These are phyloP conservation scores for Chloropsis hardwickii DNA, from an alignment of 2,113 vertebrate species.

Conservation along the genomic window DNA sequence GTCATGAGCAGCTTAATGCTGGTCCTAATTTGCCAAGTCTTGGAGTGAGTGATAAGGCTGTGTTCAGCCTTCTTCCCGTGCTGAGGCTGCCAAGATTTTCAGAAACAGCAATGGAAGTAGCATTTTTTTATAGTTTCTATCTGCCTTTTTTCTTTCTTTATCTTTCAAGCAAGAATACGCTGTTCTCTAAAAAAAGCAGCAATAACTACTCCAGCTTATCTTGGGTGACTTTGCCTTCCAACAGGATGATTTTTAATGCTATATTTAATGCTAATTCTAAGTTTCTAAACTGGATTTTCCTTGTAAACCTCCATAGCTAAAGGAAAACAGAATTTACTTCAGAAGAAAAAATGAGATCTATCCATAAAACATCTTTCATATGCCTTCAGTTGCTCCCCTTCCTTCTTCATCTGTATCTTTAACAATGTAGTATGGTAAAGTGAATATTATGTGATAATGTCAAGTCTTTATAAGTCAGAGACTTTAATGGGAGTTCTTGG, in stretches of 20 bases:
- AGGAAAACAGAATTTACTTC: background rate
- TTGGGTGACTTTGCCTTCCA: background rate
- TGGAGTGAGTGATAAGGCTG: constrained; percentile 27
- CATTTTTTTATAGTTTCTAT: background rate
- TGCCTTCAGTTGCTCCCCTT: background rate
- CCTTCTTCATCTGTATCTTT: background rate
- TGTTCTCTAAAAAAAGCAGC: background rate
- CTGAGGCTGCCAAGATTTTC: background rate
- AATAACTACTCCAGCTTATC: constrained; percentile 6
- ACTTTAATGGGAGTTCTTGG: background rate
- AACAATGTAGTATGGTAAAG: background rate
- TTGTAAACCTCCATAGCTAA: background rate
- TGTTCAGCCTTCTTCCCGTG: background rate
- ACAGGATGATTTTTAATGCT: background rate
- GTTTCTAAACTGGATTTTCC: background rate
- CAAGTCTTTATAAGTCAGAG: background rate
- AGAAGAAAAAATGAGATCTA: background rate
- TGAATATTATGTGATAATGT: background rate
- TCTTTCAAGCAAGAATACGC: background rate
- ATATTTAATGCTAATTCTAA: constrained; percentile 2
- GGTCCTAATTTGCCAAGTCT: constrained; percentile 36
- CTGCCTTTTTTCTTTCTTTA: background rate
- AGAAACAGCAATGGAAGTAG: background rate
- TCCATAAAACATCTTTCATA: background rate
- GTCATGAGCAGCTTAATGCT: constrained; percentile 36